Evolutionary conservation across 2,113 vertebrate species (phyloP).

Genomic region (Castor canadensis): DNA sequence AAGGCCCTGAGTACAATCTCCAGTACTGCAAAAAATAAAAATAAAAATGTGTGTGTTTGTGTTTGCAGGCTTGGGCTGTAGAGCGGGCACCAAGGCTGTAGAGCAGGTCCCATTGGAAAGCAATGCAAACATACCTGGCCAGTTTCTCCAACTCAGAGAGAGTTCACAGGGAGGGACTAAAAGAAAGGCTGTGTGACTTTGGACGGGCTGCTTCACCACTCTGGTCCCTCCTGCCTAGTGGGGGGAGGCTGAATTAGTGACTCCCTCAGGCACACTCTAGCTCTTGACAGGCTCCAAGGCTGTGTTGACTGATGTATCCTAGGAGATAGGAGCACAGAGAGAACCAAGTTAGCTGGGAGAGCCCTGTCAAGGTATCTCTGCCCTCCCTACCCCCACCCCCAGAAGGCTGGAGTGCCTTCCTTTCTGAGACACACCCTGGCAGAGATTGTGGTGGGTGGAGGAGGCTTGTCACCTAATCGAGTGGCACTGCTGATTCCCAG

Average conservation of each 20-base stretch:
- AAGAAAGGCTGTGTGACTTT: conserved; percentile 60
- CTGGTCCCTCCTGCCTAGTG: neutral
- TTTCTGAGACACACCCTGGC: conserved; percentile 50
- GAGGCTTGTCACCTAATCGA: neutral
- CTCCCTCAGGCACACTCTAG: conserved; percentile 73
- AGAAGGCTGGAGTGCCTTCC: conserved; percentile 12
- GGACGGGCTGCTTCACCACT: conserved; percentile 4
- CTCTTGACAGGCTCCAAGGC: conserved; percentile 68
- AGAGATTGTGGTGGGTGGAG: neutral
- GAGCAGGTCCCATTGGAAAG: neutral
- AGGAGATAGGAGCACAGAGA: conserved; percentile 72
- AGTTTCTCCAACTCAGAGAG: neutral
- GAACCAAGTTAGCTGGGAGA: conserved; percentile 65
- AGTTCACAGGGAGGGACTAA: neutral
- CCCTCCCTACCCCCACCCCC: neutral
- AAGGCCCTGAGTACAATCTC: no score
- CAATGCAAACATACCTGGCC: neutral
- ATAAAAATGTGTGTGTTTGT: no score
- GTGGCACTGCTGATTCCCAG: conserved; percentile 17
- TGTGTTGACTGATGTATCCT: conserved; percentile 79
- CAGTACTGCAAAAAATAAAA: no score
- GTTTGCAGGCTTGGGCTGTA: no score
- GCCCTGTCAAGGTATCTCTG: conserved; percentile 56
- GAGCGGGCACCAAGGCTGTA: neutral
- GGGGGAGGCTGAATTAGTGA: conserved; percentile 53